phyloP scores from a whole-genome alignment of 2,888 invertebrate genomes.

The Cistogaster globosa region DNA sequence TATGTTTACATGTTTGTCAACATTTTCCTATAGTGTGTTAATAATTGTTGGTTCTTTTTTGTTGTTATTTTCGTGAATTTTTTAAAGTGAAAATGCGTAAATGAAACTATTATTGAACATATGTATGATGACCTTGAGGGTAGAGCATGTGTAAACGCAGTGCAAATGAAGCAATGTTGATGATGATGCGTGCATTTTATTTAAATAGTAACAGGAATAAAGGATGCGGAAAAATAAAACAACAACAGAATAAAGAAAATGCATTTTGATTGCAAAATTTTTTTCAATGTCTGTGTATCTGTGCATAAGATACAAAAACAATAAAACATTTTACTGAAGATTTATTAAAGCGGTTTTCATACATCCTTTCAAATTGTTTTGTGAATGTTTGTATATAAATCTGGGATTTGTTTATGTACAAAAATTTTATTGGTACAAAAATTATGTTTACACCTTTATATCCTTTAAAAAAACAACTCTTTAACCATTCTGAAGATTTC shows the following conservation, averaged over 20 bases:
- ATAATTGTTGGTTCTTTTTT: background rate
- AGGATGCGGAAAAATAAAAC: constrained; percentile 7
- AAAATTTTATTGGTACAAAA: background rate
- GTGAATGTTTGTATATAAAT: background rate
- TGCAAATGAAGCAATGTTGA: constrained; percentile 30
- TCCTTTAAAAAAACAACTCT: constrained; percentile 8
- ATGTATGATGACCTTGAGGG: constrained; percentile 63
- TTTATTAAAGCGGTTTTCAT: constrained; percentile 20
- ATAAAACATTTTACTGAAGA: background rate
- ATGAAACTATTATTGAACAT: constrained; percentile 63
- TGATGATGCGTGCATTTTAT: constrained; percentile 8
- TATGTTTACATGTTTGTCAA: background rate
- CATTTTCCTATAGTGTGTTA: background rate
- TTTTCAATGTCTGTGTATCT: background rate
- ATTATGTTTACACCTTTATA: constrained; percentile 3
- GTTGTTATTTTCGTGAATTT: background rate
- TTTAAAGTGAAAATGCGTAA: constrained; percentile 62
- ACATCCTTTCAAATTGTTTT: background rate
- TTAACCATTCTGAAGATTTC: background rate
- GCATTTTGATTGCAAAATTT: constrained; percentile 24
- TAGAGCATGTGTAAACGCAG: constrained; percentile 1
- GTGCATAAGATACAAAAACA: background rate
- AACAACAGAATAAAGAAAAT: constrained; percentile 32
- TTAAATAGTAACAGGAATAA: background rate
- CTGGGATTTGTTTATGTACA: background rate